Conservation (phyloP, 2,797 vertebrate species). For the Phataginus tetradactyla region DNA sequence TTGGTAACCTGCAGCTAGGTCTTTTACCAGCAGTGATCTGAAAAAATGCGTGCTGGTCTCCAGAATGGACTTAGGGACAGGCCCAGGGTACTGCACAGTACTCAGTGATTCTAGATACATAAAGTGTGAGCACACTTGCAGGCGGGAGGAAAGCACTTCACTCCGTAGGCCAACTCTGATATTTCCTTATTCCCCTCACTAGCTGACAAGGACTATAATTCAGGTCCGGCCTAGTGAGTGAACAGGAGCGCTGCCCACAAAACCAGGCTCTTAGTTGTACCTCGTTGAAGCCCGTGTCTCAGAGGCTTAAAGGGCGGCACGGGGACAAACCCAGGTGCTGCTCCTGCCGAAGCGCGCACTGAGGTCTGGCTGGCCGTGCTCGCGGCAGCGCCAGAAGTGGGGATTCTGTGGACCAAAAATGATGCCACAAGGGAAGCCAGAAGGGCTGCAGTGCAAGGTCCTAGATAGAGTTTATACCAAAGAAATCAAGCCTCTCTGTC, state of each 20-base stretch:
- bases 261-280: slow-evolving; percentile 35
- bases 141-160: neutral
- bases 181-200: neutral
- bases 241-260: neutral
- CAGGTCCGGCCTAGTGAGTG: neutral
- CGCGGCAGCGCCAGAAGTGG: rapidly evolving
- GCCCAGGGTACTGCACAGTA: neutral
- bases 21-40: slow-evolving; percentile 23
- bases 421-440: rapidly evolving
- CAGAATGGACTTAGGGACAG: neutral
- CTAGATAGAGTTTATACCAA: slow-evolving; percentile 67
- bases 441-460: neutral
- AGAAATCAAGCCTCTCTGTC: slow-evolving; percentile 58
- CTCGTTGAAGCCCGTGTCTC: slow-evolving; percentile 49
- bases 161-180: neutral
- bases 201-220: neutral
- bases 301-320: neutral
- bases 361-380: neutral
- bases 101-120: neutral
- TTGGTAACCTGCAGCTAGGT: neutral
- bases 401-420: neutral
- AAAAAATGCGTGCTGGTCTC: neutral
- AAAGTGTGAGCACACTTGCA: neutral
- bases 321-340: slow-evolving; percentile 6
- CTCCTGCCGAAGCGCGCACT: neutral